Evolutionary conservation across 1,140 invertebrate species (phyloP), one percentile per base, ranked within the genome.

Genomic region (Anagrus nilaparvatae): DNA sequence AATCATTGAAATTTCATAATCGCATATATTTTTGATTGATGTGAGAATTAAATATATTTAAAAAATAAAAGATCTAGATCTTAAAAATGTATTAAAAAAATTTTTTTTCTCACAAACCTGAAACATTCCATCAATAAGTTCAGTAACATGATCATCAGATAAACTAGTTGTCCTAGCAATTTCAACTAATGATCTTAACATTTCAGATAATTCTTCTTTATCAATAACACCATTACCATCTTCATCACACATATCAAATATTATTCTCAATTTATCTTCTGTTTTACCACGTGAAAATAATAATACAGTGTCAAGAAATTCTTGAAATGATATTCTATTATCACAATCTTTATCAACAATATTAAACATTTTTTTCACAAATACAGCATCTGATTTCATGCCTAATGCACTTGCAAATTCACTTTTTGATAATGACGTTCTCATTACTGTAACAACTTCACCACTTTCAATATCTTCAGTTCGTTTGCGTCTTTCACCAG

Each of bases 201-300:
- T 96, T 59, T 95, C 90, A 6, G 86, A 89, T 3, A 97, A 70
- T 59, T 98, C 94, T 5, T 79, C 81, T 58, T 95, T 95, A 55
- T 97, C 89, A 42, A 98, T 95, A 0, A 93, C 85, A 0, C 93
- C 94, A 53, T 93, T 94, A 4, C 87, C 76, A 59, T 98, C 91
- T 50, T 93, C 87, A 60, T 98, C 95, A 59, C 95, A 99, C 96
- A 99, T 98, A 56, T 97, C 89, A 57, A 98, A 99, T 43, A 99
- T 89, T 19, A 97, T 93, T 12, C 94, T 74, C 10, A 98, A 65
- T 60, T 98, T 99, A 53, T 98, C 93, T 52, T 97, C 92, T 4
- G 90, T 92, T 53, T 89, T 87, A 0, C 94, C 94, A 32, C 84
- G 72, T 3, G 87, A 85, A 55, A 91, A 91, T 3, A 97, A 69